phyloP scores from a whole-genome alignment of 2,888 invertebrate genomes.

The Caenorhabditis uteleia region DNA sequence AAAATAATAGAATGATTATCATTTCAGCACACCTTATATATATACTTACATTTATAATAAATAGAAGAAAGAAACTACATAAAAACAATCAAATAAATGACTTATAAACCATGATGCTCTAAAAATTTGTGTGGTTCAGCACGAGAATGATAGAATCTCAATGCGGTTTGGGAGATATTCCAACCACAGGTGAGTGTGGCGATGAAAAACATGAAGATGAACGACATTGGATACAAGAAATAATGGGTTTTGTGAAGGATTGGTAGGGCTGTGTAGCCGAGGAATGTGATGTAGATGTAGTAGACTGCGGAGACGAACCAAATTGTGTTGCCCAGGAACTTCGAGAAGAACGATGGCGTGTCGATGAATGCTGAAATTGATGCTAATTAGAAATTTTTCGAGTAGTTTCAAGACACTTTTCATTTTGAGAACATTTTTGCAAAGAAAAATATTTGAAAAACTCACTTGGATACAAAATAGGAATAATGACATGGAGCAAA shows the following conservation, averaged over 20 bases:
- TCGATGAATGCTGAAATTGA: slow-evolving; percentile 79
- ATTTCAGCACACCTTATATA: too few species aligned
- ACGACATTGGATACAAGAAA: slow-evolving; percentile 84
- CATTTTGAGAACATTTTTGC: too few species aligned
- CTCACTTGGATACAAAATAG: slow-evolving; percentile 81
- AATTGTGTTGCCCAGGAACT: slow-evolving; percentile 86
- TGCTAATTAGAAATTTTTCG: background rate
- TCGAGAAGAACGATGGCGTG: slow-evolving; percentile 80
- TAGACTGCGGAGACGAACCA: slow-evolving; percentile 90
- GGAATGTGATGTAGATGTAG: slow-evolving; percentile 94
- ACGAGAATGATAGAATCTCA: slow-evolving; percentile 65
- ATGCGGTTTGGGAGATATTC: slow-evolving; percentile 76
- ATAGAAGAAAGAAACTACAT: too few species aligned
- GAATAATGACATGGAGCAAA: slow-evolving; percentile 88
- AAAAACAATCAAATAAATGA: background rate
- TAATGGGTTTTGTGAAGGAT: slow-evolving; percentile 84
- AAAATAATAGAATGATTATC: too few species aligned
- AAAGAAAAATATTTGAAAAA: background rate
- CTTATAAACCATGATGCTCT: background rate
- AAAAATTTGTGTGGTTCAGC: slow-evolving; percentile 48
- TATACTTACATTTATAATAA: too few species aligned
- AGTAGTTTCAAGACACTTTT: slow-evolving; percentile 1
- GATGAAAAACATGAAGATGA: slow-evolving; percentile 81
- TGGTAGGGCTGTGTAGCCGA: slow-evolving; percentile 93
- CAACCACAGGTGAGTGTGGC: slow-evolving; percentile 81